These are phyloP conservation scores for Phalera bucephala DNA, from an alignment of 2,888 invertebrate genomes.

Conservation along the genomic window DNA sequence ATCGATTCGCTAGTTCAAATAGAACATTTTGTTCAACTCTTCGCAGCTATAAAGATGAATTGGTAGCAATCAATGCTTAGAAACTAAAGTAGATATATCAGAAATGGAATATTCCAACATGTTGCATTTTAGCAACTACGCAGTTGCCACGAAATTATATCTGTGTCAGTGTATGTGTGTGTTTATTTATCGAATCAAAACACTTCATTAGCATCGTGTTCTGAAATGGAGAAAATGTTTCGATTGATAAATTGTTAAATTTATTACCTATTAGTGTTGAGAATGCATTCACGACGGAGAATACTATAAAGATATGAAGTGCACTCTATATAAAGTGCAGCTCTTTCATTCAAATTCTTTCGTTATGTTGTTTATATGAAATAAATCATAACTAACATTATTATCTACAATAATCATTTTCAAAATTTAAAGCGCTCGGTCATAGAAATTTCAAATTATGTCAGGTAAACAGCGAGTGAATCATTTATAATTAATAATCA, in stretches of 20 bases:
- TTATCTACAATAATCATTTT: too few relatives aligned
- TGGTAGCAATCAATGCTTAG: constrained; percentile 17
- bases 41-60: constrained; percentile 15
- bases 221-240: background rate
- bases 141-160: background rate
- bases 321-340: too few relatives aligned
- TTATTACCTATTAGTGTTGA: too few relatives aligned
- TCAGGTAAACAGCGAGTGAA: too few relatives aligned
- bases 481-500: too few relatives aligned
- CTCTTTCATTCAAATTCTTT: too few relatives aligned
- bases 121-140: constrained; percentile 13
- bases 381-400: too few relatives aligned
- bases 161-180: constrained; percentile 1
- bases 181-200: constrained; percentile 12
- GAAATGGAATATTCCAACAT: constrained; percentile 32
- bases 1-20: background rate
- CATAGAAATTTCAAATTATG: too few relatives aligned
- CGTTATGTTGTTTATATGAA: too few relatives aligned
- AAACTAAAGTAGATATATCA: constrained; percentile 3
- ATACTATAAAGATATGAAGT: too few relatives aligned
- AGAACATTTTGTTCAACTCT: background rate
- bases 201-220: background rate
- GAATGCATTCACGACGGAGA: too few relatives aligned
- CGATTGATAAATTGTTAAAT: background rate
- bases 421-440: too few relatives aligned